A percentile compares a stretch with the other conserved stretches of the same genome.
phyloP scores from a whole-genome alignment of 2,797 vertebrate genomes.

The Emys orbicularis region DNA sequence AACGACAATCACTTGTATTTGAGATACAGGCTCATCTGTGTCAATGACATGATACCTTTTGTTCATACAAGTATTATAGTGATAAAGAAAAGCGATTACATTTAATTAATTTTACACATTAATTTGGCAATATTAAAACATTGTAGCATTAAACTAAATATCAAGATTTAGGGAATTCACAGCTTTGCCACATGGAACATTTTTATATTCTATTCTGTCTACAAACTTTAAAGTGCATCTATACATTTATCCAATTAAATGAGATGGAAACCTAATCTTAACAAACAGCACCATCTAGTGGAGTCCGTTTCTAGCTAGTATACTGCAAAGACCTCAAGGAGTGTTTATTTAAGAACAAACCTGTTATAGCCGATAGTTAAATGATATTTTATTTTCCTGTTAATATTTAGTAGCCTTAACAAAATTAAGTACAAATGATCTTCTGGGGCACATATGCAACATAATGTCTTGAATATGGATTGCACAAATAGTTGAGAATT shows the following conservation, averaged over 20 bases:
- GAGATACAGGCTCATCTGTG: neutral
- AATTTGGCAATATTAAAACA: constrained; percentile 39
- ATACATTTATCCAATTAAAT: neutral
- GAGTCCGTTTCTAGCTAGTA: accelerated
- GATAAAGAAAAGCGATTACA: neutral
- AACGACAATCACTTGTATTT: constrained; percentile 37
- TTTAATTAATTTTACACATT: constrained; percentile 15
- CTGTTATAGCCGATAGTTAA: accelerated
- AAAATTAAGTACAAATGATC: neutral
- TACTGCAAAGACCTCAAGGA: neutral
- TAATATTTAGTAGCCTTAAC: neutral
- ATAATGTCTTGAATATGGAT: accelerated
- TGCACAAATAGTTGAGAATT: neutral
- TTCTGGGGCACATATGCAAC: neutral
- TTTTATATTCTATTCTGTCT: neutral
- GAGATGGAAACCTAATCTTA: neutral
- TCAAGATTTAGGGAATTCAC: constrained; percentile 30
- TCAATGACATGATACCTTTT: constrained; percentile 21
- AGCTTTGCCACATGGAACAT: constrained; percentile 9
- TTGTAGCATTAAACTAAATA: constrained; percentile 23
- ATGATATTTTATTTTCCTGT: neutral
- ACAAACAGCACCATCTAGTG: constrained; percentile 77
- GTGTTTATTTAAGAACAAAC: neutral
- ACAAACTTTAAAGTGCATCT: constrained; percentile 1
- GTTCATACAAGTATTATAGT: neutral